Percentiles rank a stretch among this genome's conserved stretches.
Evolutionary conservation across 1,140 invertebrate genomes (phyloP).

Genomic region (Andrena cerasifolii): DNA sequence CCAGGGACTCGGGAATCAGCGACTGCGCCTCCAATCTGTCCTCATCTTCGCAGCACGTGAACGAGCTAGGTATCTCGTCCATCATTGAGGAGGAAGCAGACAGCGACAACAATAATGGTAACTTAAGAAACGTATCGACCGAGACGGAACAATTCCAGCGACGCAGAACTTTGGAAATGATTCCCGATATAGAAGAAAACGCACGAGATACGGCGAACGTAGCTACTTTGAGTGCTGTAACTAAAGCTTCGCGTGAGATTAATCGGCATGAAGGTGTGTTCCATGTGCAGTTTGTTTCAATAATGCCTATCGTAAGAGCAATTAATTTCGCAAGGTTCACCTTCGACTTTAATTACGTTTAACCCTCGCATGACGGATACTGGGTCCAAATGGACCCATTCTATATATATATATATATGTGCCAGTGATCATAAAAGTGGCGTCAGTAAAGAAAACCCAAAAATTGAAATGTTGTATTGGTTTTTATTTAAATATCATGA

Average conservation of each 20-base stretch:
- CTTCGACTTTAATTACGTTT: too few relatives aligned
- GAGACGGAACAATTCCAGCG: conserved; percentile 1
- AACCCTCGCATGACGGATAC: too few relatives aligned
- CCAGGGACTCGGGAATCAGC: conserved; percentile 74
- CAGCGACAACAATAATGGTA: conserved; percentile 15
- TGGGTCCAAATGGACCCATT: too few relatives aligned
- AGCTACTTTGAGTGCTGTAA: conserved; percentile 45
- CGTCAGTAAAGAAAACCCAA: too few relatives aligned
- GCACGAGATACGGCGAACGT: background rate
- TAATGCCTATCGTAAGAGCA: too few relatives aligned
- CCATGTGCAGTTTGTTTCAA: conserved; percentile 10
- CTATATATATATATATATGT: too few relatives aligned
- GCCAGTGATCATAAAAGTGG: too few relatives aligned
- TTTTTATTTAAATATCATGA: too few relatives aligned
- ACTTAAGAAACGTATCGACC: background rate
- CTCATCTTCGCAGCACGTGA: conserved; percentile 53
- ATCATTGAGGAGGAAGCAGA: conserved; percentile 58
- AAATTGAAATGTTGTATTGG: too few relatives aligned
- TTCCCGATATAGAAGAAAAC: background rate
- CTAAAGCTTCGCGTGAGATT: conserved; percentile 62
- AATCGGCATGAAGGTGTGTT: conserved; percentile 69
- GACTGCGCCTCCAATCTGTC: conserved; percentile 48
- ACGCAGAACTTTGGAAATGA: background rate
- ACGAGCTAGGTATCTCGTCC: conserved; percentile 53
- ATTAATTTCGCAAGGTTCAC: too few relatives aligned